Evolutionary conservation across 2,888 invertebrate species (phyloP).

Genomic region (Drosophila quinaria): DNA sequence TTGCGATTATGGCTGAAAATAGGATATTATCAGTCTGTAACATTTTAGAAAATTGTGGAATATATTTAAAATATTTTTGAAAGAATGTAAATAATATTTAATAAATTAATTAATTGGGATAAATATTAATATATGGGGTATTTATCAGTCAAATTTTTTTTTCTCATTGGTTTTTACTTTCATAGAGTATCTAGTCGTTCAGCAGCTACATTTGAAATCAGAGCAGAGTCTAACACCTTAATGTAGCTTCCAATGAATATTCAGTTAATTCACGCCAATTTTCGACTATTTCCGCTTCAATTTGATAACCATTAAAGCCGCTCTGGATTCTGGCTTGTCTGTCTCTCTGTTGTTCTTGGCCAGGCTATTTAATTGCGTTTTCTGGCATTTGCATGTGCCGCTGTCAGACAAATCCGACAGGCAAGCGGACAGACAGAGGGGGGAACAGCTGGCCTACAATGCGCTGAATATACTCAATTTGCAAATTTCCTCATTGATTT

Average conservation of each 20-base stretch:
- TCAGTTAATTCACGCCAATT: conserved; percentile 28
- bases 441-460: conserved; percentile 49
- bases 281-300: conserved; percentile 41
- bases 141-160: not conserved
- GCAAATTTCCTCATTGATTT: conserved; percentile 76
- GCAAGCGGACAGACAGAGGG: conserved; percentile 14
- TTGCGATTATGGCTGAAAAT: not conserved
- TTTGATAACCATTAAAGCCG: conserved; percentile 19
- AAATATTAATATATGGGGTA: too few species aligned
- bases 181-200: conserved; percentile 10
- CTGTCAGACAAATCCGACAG: conserved; percentile 36
- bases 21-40: not conserved
- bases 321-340: not conserved
- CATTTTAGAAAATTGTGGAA: not conserved
- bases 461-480: conserved; percentile 70
- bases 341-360: conserved; percentile 16
- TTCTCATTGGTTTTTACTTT: not conserved
- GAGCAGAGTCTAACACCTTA: not conserved
- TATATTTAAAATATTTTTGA: not conserved
- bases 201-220: not conserved
- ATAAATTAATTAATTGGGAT: too few species aligned
- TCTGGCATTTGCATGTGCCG: conserved; percentile 56
- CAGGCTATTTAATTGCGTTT: conserved; percentile 57
- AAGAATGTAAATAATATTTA: not conserved
- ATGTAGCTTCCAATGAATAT: conserved; percentile 3